Evolutionary conservation across 2,797 vertebrate species (phyloP).

Genomic region (Ataeniobius toweri): DNA sequence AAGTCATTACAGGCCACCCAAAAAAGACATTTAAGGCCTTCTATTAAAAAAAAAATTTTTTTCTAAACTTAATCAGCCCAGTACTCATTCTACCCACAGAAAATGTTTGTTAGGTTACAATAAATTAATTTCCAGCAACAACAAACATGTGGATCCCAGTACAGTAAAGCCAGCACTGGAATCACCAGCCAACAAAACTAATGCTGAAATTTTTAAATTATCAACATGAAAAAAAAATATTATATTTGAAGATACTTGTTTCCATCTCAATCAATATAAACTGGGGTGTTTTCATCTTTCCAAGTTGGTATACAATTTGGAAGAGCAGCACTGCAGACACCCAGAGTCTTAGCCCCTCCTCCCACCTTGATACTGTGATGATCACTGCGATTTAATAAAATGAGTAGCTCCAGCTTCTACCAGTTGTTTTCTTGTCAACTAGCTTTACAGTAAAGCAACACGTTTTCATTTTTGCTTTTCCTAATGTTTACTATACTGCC

Average conservation of each 20-base stretch:
- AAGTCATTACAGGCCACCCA: neutral
- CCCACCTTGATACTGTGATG: neutral
- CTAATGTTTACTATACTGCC: no score
- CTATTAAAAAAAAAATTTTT: neutral
- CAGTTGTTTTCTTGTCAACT: no score
- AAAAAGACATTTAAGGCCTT: neutral
- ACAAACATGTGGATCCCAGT: neutral
- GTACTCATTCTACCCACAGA: neutral
- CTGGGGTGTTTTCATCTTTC: neutral
- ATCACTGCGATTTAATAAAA: neutral
- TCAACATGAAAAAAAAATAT: neutral
- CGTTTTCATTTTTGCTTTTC: neutral
- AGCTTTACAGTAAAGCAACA: no score
- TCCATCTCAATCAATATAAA: neutral
- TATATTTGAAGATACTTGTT: neutral
- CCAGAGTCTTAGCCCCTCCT: neutral
- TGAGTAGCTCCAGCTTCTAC: neutral
- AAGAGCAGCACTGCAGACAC: neutral
- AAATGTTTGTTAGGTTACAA: neutral
- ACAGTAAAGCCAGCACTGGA: neutral
- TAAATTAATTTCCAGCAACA: neutral
- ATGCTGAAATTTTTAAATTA: neutral
- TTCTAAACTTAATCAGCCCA: neutral
- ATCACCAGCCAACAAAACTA: neutral
- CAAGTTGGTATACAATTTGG: neutral